A percentile compares a stretch with the other conserved stretches of the same genome.
These are phyloP conservation scores for Drosophila jambulina DNA, from an alignment of 1,140 invertebrate species.

Conservation along the genomic window DNA sequence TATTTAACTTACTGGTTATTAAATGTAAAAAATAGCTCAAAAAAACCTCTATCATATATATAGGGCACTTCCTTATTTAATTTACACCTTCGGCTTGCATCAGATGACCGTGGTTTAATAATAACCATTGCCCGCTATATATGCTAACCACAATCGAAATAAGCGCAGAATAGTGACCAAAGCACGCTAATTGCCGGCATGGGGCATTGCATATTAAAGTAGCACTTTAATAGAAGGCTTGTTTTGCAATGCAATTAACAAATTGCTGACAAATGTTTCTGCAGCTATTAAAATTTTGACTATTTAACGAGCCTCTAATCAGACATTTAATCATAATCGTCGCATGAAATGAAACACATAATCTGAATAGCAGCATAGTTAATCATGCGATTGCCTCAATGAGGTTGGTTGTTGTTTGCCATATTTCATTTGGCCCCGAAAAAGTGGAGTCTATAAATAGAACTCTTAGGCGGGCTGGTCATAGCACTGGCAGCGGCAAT, in stretches of 20 bases:
- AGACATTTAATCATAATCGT: constrained; percentile 5
- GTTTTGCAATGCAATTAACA: constrained; percentile 60
- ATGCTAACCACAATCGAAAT: constrained; percentile 22
- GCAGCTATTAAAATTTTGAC: constrained; percentile 23
- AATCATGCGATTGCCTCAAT: constrained; percentile 25
- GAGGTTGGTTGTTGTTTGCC: background rate
- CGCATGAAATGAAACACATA: constrained; percentile 14
- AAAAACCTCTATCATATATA: background rate
- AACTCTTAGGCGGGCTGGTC: constrained; percentile 23
- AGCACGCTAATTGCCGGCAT: constrained; percentile 39
- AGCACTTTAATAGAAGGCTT: background rate
- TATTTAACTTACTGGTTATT: no score
- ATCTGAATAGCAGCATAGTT: constrained; percentile 18
- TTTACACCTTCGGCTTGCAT: background rate
- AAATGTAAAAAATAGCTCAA: background rate
- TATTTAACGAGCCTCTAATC: constrained; percentile 28
- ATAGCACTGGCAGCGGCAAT: constrained; percentile 19
- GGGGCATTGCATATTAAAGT: background rate
- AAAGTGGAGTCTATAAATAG: constrained; percentile 52
- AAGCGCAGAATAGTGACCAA: constrained; percentile 6
- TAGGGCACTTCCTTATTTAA: background rate
- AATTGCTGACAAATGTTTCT: constrained; percentile 33
- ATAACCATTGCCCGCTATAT: background rate
- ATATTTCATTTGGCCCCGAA: constrained; percentile 41
- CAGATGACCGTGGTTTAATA: constrained; percentile 16